Conservation (phyloP, 2,888 invertebrate genomes). For the Oscheius sp. region DNA sequence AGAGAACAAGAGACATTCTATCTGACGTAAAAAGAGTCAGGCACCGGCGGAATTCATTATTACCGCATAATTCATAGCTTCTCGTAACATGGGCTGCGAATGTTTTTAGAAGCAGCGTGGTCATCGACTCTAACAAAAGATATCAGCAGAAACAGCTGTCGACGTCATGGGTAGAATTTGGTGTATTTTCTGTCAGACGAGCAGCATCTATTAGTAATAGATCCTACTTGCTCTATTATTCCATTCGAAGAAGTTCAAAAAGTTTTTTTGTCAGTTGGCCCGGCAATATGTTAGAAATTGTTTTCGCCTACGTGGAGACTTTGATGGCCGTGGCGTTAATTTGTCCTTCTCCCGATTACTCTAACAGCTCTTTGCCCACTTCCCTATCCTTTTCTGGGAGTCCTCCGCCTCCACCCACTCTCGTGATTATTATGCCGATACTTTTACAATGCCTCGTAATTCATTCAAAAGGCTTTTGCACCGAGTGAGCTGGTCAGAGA, state of each 20-base stretch:
- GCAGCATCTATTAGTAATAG: no score
- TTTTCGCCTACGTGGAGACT: neutral
- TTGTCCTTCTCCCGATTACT: constrained; percentile 16
- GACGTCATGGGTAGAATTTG: no score
- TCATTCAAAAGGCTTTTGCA: no score
- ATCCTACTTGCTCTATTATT: no score
- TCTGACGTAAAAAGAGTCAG: constrained; percentile 20
- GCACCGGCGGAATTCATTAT: constrained; percentile 17
- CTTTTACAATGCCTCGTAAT: no score
- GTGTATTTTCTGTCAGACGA: no score
- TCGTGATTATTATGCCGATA: no score
- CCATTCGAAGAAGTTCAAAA: no score
- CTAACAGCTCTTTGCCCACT: constrained; percentile 4
- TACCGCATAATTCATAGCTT: constrained; percentile 23
- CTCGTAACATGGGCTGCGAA: constrained; percentile 17
- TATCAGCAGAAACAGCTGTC: neutral
- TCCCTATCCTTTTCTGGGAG: neutral
- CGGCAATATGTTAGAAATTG: no score
- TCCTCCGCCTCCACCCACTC: no score
- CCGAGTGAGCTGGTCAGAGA: no score
- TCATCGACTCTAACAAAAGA: neutral
- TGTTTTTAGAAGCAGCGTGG: neutral
- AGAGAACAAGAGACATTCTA: neutral
- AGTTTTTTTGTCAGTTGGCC: no score
- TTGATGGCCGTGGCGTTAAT: constrained; percentile 24